Conservation (phyloP, 2,797 vertebrate genomes). For the Peromyscus eremicus region DNA sequence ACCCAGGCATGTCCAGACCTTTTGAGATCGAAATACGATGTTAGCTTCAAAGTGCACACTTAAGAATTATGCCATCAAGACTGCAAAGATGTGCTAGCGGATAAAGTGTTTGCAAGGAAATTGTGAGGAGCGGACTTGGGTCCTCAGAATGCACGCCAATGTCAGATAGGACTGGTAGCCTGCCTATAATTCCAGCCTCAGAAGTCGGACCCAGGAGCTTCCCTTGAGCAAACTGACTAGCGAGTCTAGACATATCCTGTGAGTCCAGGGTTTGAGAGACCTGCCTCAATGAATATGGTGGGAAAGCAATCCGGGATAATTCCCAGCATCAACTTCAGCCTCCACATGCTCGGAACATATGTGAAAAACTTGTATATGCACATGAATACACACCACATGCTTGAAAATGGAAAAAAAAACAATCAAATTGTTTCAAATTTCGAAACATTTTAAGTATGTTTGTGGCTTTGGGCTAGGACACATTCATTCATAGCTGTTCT, state of each 20-base stretch:
- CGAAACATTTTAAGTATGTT: background rate
- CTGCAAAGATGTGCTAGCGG: background rate
- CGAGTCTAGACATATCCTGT: too few relatives aligned
- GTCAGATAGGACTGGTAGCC: too few relatives aligned
- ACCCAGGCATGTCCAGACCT: background rate
- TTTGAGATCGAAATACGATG: background rate
- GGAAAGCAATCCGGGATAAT: background rate
- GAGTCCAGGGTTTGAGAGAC: background rate
- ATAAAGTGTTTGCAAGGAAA: background rate
- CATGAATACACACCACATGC: background rate
- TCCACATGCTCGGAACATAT: background rate
- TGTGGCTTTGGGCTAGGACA: background rate
- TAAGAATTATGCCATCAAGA: background rate
- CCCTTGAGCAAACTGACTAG: background rate
- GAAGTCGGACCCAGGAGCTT: background rate
- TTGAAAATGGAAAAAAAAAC: background rate
- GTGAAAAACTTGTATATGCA: background rate
- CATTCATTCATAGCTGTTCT: background rate
- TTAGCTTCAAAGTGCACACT: background rate
- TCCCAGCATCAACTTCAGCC: background rate
- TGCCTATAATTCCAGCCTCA: background rate
- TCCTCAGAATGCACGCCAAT: background rate
- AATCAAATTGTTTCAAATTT: background rate
- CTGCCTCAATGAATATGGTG: background rate
- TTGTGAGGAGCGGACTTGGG: too few relatives aligned